Evolutionary conservation across 2,888 invertebrate genomes (phyloP), one percentile per base, ranked within the genome.

Genomic region (Hesperia comma): DNA sequence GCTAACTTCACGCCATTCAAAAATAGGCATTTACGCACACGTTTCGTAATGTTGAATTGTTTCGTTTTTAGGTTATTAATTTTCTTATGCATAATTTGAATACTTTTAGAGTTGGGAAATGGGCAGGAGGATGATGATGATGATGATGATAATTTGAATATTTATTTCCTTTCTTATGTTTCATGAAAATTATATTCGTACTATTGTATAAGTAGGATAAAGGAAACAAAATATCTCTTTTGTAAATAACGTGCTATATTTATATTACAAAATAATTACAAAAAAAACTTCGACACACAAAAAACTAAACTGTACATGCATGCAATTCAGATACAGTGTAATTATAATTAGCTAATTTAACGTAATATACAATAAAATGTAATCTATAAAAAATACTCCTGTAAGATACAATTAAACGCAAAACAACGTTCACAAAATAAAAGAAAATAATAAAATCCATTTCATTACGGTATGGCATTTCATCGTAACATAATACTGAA

Each of bases 241-340:
- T 92, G 92, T 92, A 92, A 92, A 92, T 92, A 92, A 91, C 88
- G 92, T 92, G 91, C 92, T 92, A 91, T 92, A 89, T 92, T 92
- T 90, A 92, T 86, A 86, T 88, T 92, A 92, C 91, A 92, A 92
- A 91, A 90, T 91, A 90, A 91, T 90, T 90, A 91, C 89, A 91
- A 90, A 90, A 85, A 83, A 88, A 90, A 88, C 78, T 74, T 87
- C 83, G 86, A 88, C 90, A 91, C 92, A 88, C 91, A 67, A 54
- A 86, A 85, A 85, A 82, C 79, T 84, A 85, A 78, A 86, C 91
- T 92, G 90, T 92, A 92, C 92, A 92, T 83, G 87, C 90, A 88
- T 90, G 90, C 88, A 82, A 82, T 83, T 87, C 82, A 83, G 79
- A 85, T 86, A 87, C 79, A 86, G 79, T 82, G 81, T 83, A 79